Conservation (phyloP, 2,797 vertebrate species). For the Ciconia nigra region DNA sequence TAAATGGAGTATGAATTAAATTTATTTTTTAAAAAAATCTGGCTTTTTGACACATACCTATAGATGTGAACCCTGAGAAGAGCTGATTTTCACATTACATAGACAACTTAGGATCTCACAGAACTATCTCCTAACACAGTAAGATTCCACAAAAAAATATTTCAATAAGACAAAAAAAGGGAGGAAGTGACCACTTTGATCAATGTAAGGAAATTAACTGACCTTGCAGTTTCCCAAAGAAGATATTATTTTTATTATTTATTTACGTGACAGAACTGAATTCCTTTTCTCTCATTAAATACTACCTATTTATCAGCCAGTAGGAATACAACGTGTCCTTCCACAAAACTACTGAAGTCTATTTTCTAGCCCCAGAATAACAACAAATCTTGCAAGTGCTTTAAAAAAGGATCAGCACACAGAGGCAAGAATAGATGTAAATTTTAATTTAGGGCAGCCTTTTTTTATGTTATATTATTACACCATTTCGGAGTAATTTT, state of each 20-base stretch:
- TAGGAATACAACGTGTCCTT: neutral
- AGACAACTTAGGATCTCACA: neutral
- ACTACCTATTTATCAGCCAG: neutral
- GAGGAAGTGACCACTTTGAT: neutral
- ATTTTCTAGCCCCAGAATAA: constrained; percentile 1
- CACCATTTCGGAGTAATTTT: constrained; percentile 38
- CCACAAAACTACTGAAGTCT: neutral
- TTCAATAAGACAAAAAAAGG: neutral
- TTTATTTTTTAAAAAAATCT: fast-evolving
- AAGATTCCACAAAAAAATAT: neutral
- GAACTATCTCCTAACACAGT: neutral
- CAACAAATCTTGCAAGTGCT: neutral
- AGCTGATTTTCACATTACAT: neutral
- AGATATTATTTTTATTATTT: neutral
- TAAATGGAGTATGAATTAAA: neutral
- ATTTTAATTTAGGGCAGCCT: constrained; percentile 38
- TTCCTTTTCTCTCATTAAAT: neutral
- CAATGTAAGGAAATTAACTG: neutral
- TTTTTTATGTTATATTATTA: constrained; percentile 21
- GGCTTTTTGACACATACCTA: neutral
- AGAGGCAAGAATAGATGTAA: constrained; percentile 16
- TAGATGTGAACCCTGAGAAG: neutral
- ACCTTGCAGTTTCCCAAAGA: neutral
- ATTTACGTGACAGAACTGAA: neutral
- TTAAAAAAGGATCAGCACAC: constrained; percentile 42